phyloP scores from a whole-genome alignment of 2,113 vertebrate species.

The Thomomys bottae region DNA sequence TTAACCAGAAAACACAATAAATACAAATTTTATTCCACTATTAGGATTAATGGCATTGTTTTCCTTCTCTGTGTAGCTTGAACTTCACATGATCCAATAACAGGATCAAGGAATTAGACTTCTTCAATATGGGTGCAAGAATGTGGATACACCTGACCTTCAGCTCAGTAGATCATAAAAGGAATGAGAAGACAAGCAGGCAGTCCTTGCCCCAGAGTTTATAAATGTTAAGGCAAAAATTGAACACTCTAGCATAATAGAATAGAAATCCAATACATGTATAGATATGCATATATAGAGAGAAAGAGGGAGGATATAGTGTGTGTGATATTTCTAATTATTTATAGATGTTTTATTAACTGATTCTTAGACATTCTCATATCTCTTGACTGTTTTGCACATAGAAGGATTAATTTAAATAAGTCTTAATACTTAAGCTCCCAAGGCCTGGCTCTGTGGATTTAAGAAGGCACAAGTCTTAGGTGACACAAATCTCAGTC shows the following conservation, averaged over 20 bases:
- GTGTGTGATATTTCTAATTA: not conserved
- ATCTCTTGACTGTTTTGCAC: not conserved
- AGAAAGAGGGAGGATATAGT: too few relatives aligned
- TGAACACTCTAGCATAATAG: slow-evolving; percentile 38
- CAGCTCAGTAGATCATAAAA: slow-evolving; percentile 67
- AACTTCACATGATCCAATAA: not conserved
- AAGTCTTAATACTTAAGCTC: slow-evolving; percentile 15
- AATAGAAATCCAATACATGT: slow-evolving; percentile 35
- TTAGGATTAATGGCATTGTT: not conserved
- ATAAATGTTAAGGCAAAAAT: not conserved
- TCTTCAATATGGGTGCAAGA: not conserved
- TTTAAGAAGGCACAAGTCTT: not conserved
- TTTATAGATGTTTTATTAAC: not conserved
- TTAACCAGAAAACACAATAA: not conserved
- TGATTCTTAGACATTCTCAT: not conserved
- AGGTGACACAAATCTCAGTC: not conserved
- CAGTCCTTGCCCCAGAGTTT: not conserved
- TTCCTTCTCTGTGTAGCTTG: not conserved
- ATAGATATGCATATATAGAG: too few relatives aligned
- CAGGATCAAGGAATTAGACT: not conserved
- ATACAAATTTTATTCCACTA: slow-evolving; percentile 5
- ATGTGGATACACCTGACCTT: slow-evolving; percentile 58
- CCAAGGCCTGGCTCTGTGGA: not conserved
- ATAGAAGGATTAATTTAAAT: not conserved
- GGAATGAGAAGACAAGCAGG: slow-evolving; percentile 47